Percentiles rank a stretch among this genome's conserved stretches.
Evolutionary conservation across 92 coral and sea anemone genomes (phyloP).

Genomic region (Scolanthus callimorphus): DNA sequence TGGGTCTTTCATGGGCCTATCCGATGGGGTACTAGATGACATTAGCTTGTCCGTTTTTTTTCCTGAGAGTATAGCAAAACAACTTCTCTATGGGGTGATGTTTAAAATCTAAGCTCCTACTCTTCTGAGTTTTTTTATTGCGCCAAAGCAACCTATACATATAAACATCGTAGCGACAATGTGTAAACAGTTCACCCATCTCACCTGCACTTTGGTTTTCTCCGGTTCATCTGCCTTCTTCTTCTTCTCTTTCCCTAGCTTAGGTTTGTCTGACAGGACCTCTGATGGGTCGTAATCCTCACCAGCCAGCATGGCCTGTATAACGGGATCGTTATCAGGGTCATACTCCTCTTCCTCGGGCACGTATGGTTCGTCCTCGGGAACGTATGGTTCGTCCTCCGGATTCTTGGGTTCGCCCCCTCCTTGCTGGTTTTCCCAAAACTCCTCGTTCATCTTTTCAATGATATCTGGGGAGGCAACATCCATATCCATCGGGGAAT

Average conservation of each 20-base stretch:
- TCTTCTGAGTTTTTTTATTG: too few relatives aligned
- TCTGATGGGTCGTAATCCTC: slow-evolving; percentile 47
- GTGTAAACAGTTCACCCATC: too few relatives aligned
- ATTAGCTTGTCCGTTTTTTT: too few relatives aligned
- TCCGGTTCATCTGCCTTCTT: slow-evolving; percentile 24
- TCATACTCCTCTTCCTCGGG: background rate
- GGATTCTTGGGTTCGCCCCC: slow-evolving; percentile 6
- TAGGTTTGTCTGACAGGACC: background rate
- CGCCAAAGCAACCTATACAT: too few relatives aligned
- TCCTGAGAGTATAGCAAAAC: too few relatives aligned
- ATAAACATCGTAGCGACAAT: too few relatives aligned
- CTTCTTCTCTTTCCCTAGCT: slow-evolving; percentile 16
- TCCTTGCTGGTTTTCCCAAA: slow-evolving; percentile 67
- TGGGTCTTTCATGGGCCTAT: too few relatives aligned
- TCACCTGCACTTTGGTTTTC: slow-evolving; percentile 65
- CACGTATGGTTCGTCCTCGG: slow-evolving; percentile 17
- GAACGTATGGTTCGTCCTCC: background rate
- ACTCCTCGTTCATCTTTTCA: slow-evolving; percentile 87
- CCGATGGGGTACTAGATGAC: too few relatives aligned
- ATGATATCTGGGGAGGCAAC: slow-evolving; percentile 88
- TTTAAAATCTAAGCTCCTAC: too few relatives aligned
- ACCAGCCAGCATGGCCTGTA: slow-evolving; percentile 1
- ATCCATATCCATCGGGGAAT: slow-evolving; percentile 90
- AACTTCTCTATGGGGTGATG: too few relatives aligned
- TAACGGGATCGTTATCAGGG: slow-evolving; percentile 18